These are phyloP conservation scores for Huso huso DNA, from an alignment of 2,797 vertebrate species.

Conservation along the genomic window DNA sequence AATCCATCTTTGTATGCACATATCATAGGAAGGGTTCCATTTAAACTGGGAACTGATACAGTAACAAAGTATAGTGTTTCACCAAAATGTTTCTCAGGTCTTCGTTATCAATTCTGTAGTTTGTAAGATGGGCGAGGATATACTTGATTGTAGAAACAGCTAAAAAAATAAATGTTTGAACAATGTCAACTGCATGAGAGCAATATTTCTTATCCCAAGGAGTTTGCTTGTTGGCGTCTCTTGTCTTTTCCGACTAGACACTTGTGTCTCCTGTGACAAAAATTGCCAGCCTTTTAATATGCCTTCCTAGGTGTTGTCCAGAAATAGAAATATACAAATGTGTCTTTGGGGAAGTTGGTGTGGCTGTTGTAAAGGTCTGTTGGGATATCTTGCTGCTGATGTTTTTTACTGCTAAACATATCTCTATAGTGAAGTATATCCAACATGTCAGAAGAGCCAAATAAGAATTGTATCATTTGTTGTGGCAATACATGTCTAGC, in stretches of 20 bases:
- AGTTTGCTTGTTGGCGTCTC: neutral
- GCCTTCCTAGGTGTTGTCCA: neutral
- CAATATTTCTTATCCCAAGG: too few relatives aligned
- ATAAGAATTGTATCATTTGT: slow-evolving; percentile 16
- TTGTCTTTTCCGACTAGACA: neutral
- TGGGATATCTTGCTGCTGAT: neutral
- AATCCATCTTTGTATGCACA: too few relatives aligned
- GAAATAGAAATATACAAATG: slow-evolving; percentile 3
- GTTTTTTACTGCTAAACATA: slow-evolving; percentile 7
- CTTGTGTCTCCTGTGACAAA: neutral
- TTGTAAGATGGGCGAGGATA: slow-evolving; percentile 6
- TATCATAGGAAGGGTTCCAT: too few relatives aligned
- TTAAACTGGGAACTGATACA: too few relatives aligned
- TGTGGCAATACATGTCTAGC: slow-evolving; percentile 12
- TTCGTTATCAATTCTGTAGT: slow-evolving; percentile 8
- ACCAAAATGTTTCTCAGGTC: slow-evolving; percentile 34
- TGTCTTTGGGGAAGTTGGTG: neutral
- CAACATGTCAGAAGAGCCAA: slow-evolving; percentile 4
- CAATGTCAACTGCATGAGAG: neutral
- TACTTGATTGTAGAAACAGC: neutral
- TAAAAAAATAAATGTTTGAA: neutral
- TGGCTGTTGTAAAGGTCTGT: neutral
- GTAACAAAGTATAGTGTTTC: slow-evolving; percentile 3
- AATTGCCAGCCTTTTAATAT: neutral
- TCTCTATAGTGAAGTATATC: neutral